Base-by-base conservation (phyloP, 1,140 invertebrate genomes). In the Dinothrombium tinctorium region DNA sequence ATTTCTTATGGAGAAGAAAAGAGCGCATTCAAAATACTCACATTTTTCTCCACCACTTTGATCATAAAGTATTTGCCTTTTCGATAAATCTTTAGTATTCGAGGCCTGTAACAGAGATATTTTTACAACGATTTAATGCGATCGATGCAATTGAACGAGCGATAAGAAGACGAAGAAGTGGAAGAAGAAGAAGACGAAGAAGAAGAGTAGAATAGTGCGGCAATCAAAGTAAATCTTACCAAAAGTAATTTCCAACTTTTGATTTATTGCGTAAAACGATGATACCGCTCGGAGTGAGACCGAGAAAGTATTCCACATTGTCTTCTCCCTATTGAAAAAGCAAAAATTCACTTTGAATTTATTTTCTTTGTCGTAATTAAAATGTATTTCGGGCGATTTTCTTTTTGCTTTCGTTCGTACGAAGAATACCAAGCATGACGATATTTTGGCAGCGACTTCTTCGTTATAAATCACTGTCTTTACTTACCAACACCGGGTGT, bases 221-320 rank as follows among this genome's bases (percentile, higher is more conserved):
- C n/a, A n/a, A n/a, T n/a, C n/a, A n/a, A n/a, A n/a, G n/a, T n/a
- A n/a, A n/a, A n/a, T n/a, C 57, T 54, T 57, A 69, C 92, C 94
- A 99, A 58, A 94, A 94, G 59, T 99, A 98, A 0, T 98, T 64
- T 2, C 90, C 94, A 51, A 99, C 96, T 63, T 96, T 96, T 54
- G 83, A 77, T 36, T 60, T 60, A 17, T 81, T 81, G 59, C 98
- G 89, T 58, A 95, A 94, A 2, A 99, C 89, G 8, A 98, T 63
- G 51, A 99, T 90, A 0, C 92, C 79, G 11, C 86, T 94, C 22
- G 94, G 94, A 3, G 90, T 98, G 4, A 99, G 60, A 1, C 92
- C 94, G n/a, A 99, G 61, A 41, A 75, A 76, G 59, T 99, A 98
- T 57, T 90, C 81, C 60, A 79, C 83, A 8, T 77, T 76, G 62